These are phyloP conservation scores for Lophochroa leadbeateri DNA, from an alignment of 2,113 vertebrate species.

Conservation along the genomic window DNA sequence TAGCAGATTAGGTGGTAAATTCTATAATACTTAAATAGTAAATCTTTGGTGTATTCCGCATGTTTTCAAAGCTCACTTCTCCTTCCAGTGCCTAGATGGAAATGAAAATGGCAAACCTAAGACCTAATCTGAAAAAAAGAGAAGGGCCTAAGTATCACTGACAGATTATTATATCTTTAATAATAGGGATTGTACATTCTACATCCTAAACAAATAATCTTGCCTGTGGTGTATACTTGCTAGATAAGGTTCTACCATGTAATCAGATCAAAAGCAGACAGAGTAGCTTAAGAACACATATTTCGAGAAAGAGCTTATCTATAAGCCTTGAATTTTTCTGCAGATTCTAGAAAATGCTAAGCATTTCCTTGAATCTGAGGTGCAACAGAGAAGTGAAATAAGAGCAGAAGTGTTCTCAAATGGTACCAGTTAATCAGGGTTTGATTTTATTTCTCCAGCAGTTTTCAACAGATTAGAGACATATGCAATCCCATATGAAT, in stretches of 20 bases:
- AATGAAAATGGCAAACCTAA: not conserved
- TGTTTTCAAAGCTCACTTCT: not conserved
- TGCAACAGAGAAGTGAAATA: not conserved
- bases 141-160: not conserved
- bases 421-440: not conserved
- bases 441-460: not conserved
- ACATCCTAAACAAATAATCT: not conserved
- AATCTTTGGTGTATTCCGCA: not conserved
- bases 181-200: not conserved
- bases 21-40: not conserved
- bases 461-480: not conserved
- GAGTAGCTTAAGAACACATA: not conserved
- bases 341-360: not conserved
- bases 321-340: not conserved
- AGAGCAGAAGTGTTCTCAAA: not conserved
- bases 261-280: not conserved
- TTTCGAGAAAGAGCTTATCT: not conserved
- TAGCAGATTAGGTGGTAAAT: not conserved
- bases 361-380: not conserved
- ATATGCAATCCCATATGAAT: not conserved
- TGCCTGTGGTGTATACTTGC: not conserved
- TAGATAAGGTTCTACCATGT: not conserved
- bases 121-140: not conserved
- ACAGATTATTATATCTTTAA: not conserved
- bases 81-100: not conserved